Percentiles rank a stretch among this genome's conserved stretches.
Conservation (phyloP, 2,113 vertebrate species). For the Hypomesus transpacificus region DNA sequence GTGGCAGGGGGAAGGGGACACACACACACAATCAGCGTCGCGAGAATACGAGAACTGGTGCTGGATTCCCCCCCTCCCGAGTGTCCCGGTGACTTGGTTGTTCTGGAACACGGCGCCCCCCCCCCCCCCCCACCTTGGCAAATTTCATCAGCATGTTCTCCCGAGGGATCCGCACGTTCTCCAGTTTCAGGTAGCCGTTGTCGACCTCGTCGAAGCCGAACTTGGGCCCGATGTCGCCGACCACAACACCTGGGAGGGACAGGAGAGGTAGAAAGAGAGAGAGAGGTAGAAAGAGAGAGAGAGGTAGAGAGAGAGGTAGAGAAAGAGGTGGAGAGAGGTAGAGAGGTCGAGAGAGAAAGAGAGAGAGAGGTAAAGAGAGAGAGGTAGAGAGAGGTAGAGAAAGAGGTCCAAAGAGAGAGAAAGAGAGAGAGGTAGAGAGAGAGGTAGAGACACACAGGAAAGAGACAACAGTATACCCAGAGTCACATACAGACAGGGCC, state of each 20-base stretch:
- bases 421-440: too few species aligned
- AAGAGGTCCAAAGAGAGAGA: too few species aligned
- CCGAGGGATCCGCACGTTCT: conserved; percentile 89
- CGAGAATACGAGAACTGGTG: not conserved
- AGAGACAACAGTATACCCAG: not conserved
- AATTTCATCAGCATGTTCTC: conserved; percentile 99
- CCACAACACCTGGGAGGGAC: conserved; percentile 79
- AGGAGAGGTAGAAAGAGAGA: conserved; percentile 16
- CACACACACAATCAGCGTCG: not conserved
- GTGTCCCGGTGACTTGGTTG: not conserved
- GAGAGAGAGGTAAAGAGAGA: not conserved
- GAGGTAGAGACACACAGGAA: too few species aligned
- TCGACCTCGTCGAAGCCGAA: conserved; percentile 95
- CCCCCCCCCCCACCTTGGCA: conserved; percentile 88
- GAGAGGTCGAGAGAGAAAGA: too few species aligned
- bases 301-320: too few species aligned
- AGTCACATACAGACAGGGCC: not conserved
- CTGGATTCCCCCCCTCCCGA: too few species aligned
- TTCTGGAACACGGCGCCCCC: conserved; percentile 20
- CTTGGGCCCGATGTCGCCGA: conserved; percentile 97
- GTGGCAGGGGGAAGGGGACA: conserved; percentile 10
- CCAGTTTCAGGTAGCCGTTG: conserved; percentile 93
- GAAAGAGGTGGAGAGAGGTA: not conserved
- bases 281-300: not conserved
- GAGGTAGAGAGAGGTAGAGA: not conserved